Conservation (phyloP, 1,140 invertebrate genomes). For the Sycobia sp. region DNA sequence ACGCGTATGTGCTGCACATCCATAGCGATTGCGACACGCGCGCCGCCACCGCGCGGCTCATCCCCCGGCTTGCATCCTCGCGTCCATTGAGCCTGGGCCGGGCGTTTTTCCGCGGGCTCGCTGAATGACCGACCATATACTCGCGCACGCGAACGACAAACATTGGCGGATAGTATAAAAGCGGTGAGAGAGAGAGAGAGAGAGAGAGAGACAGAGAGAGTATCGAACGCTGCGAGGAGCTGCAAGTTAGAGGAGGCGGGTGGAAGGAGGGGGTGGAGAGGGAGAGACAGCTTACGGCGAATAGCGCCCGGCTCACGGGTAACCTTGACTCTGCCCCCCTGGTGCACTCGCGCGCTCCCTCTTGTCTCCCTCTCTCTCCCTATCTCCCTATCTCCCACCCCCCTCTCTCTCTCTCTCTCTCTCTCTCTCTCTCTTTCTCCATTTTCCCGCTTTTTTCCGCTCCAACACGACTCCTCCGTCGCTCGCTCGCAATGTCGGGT, state of each 20-base stretch:
- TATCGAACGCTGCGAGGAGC: no score
- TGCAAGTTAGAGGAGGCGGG: no score
- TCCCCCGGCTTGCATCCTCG: conserved; percentile 32
- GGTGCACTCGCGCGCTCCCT: no score
- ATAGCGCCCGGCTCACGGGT: conserved; percentile 23
- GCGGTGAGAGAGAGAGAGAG: background rate
- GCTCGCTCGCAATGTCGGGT: background rate
- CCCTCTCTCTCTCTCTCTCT: no score
- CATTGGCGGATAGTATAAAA: background rate
- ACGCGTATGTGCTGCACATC: no score
- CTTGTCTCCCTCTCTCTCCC: no score
- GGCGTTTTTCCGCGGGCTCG: conserved; percentile 2
- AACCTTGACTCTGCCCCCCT: conserved; percentile 38
- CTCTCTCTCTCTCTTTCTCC: background rate
- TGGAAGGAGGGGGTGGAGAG: no score
- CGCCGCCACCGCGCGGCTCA: no score
- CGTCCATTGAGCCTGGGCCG: conserved; percentile 11
- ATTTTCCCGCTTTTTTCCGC: background rate
- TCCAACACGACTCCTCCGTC: background rate
- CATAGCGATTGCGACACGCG: no score
- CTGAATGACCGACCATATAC: conserved; percentile 43
- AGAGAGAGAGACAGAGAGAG: background rate
- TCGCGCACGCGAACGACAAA: conserved; percentile 19
- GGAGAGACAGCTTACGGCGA: background rate
- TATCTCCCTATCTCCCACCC: background rate